These are phyloP conservation scores for Acronicta alni DNA, from an alignment of 2,888 invertebrate genomes.

Conservation along the genomic window DNA sequence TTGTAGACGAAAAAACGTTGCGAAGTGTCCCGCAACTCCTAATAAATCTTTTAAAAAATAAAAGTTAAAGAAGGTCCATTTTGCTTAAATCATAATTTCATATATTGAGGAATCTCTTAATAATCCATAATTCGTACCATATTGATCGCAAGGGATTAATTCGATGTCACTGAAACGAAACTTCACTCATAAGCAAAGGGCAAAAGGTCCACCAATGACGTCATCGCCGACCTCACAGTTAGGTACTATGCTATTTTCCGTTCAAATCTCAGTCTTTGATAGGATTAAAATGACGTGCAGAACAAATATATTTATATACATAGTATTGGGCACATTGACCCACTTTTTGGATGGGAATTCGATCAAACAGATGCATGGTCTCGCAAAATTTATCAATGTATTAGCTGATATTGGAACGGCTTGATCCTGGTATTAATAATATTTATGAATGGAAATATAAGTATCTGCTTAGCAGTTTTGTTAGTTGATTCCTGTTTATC, in stretches of 20 bases:
- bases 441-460: slow-evolving; percentile 8
- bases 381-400: slow-evolving; percentile 23
- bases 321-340: slow-evolving; percentile 35
- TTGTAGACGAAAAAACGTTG: too few species aligned
- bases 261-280: slow-evolving; percentile 30
- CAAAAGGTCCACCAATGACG: slow-evolving; percentile 30
- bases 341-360: slow-evolving; percentile 26
- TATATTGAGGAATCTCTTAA: slow-evolving; percentile 13
- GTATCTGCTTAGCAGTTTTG: too few species aligned
- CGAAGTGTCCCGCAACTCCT: too few species aligned
- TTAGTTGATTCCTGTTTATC: too few species aligned
- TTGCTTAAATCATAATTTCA: too few species aligned
- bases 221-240: slow-evolving; percentile 32
- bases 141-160: slow-evolving; percentile 14
- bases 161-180: slow-evolving; percentile 33
- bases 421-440: slow-evolving; percentile 12
- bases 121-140: slow-evolving; percentile 32
- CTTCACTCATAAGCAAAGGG: slow-evolving; percentile 25
- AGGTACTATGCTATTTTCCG: slow-evolving; percentile 31
- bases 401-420: slow-evolving; percentile 9
- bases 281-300: slow-evolving; percentile 40
- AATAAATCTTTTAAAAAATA: too few species aligned
- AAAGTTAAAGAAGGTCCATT: background rate
- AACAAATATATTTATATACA: slow-evolving; percentile 20
- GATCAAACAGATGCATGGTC: slow-evolving; percentile 36